These are phyloP conservation scores for Mallotus villosus DNA, from an alignment of 2,797 vertebrate species.

Conservation along the genomic window DNA sequence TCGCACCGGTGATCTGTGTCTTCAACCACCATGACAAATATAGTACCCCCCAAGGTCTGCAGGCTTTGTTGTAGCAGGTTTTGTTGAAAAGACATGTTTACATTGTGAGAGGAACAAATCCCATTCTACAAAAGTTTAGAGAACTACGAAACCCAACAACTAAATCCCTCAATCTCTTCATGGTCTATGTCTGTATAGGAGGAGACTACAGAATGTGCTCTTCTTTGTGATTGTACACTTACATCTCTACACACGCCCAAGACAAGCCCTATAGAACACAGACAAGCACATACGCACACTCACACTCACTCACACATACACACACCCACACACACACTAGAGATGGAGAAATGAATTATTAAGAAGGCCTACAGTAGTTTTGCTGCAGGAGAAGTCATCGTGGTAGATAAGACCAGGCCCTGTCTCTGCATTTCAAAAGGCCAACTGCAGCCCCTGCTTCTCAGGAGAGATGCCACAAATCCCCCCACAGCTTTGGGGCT, in stretches of 20 bases:
- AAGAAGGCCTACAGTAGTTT: conserved; percentile 33
- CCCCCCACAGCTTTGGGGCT: conserved; percentile 9
- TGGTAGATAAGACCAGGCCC: conserved; percentile 30
- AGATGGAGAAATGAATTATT: conserved; percentile 49
- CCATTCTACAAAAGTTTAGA: conserved; percentile 6
- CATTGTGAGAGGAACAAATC: not conserved
- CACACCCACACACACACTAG: conserved; percentile 14
- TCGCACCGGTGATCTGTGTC: not conserved
- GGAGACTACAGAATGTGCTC: conserved; percentile 12
- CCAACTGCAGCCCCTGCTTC: not conserved
- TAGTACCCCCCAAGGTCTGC: conserved; percentile 3
- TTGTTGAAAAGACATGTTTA: conserved; percentile 18
- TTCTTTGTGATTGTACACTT: conserved; percentile 22
- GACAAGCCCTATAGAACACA: not conserved
- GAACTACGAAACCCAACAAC: not conserved
- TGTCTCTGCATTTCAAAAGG: conserved; percentile 29
- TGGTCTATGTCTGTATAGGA: conserved; percentile 16
- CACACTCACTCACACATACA: not conserved
- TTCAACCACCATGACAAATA: not conserved
- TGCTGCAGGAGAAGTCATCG: conserved; percentile 35
- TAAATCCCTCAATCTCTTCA: conserved; percentile 22
- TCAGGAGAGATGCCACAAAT: conserved; percentile 2
- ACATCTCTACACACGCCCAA: conserved; percentile 8
- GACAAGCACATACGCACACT: not conserved
- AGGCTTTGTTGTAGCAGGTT: conserved; percentile 2